phyloP scores from a whole-genome alignment of 2,888 invertebrate genomes.

The Carpatolechia fugitivella region DNA sequence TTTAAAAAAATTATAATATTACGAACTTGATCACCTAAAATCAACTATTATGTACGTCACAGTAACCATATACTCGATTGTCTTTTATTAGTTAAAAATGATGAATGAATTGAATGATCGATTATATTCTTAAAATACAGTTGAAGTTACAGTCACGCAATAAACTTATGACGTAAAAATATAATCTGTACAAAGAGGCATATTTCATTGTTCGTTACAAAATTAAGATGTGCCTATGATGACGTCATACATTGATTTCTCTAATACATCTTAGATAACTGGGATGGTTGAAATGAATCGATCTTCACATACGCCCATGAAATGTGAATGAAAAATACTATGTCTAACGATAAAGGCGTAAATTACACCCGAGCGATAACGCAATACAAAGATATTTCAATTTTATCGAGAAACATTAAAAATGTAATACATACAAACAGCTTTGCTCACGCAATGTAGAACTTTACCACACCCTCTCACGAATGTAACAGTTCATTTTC shows the following conservation, averaged over 20 bases:
- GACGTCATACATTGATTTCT: slow-evolving; percentile 1
- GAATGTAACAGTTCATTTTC: slow-evolving; percentile 6
- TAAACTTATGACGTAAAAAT: slow-evolving; percentile 35
- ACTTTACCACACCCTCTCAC: not conserved
- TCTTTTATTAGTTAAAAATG: slow-evolving; percentile 47
- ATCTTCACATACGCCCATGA: slow-evolving; percentile 10
- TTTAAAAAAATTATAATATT: slow-evolving; percentile 23
- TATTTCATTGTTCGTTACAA: slow-evolving; percentile 23
- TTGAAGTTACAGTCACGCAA: slow-evolving; percentile 42
- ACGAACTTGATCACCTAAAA: not conserved
- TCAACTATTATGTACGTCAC: slow-evolving; percentile 28
- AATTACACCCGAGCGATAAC: slow-evolving; percentile 2
- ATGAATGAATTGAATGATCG: slow-evolving; percentile 28
- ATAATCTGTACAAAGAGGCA: slow-evolving; percentile 37
- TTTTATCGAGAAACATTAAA: not conserved
- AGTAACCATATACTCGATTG: slow-evolving; percentile 47
- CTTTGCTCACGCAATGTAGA: not conserved
- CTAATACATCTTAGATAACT: slow-evolving; percentile 7
- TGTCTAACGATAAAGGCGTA: slow-evolving; percentile 15
- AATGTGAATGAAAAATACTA: slow-evolving; percentile 21
- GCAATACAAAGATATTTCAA: not conserved
- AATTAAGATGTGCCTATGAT: not conserved
- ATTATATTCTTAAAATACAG: slow-evolving; percentile 43
- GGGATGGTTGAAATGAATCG: slow-evolving; percentile 3
- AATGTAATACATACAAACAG: not conserved